Percentiles rank a stretch among this genome's conserved stretches.
phyloP scores from a whole-genome alignment of 1,140 invertebrate genomes.

The Drosophila busckii region DNA sequence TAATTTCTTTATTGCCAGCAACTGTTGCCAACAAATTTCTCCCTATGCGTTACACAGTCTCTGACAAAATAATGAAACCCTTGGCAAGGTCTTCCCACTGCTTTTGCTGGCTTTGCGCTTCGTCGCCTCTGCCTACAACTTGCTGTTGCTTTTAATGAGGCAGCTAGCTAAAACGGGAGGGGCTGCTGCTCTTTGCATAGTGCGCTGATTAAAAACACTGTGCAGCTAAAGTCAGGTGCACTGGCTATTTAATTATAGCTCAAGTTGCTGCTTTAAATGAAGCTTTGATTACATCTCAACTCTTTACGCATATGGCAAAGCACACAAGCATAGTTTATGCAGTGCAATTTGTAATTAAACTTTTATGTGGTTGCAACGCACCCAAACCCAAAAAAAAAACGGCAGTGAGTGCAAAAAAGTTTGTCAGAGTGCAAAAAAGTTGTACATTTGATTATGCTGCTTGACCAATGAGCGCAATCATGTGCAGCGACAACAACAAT shows the following conservation, averaged over 20 bases:
- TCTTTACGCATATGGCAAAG: constrained; percentile 4
- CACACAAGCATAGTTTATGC: neutral
- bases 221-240: neutral
- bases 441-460: constrained; percentile 69
- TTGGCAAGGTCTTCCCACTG: constrained; percentile 53
- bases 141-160: constrained; percentile 60
- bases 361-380: constrained; percentile 43
- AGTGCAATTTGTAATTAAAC: constrained; percentile 62
- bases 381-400: too few relatives aligned
- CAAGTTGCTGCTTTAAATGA: constrained; percentile 30
- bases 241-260: constrained; percentile 62
- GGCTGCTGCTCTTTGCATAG: too few relatives aligned
- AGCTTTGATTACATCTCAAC: neutral
- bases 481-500: constrained; percentile 15
- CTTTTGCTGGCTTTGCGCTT: constrained; percentile 39
- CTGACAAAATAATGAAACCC: too few relatives aligned
- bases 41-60: too few relatives aligned
- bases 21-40: too few relatives aligned
- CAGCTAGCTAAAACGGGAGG: neutral
- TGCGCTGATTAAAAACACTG: constrained; percentile 6
- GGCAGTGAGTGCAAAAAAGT: constrained; percentile 43
- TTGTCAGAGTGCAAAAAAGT: constrained; percentile 53
- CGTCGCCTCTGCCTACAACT: constrained; percentile 14
- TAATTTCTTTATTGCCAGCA: too few relatives aligned
- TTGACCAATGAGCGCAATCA: constrained; percentile 69